These are phyloP conservation scores for Taurulus bubalis DNA, from an alignment of 2,113 vertebrate species.

Conservation along the genomic window DNA sequence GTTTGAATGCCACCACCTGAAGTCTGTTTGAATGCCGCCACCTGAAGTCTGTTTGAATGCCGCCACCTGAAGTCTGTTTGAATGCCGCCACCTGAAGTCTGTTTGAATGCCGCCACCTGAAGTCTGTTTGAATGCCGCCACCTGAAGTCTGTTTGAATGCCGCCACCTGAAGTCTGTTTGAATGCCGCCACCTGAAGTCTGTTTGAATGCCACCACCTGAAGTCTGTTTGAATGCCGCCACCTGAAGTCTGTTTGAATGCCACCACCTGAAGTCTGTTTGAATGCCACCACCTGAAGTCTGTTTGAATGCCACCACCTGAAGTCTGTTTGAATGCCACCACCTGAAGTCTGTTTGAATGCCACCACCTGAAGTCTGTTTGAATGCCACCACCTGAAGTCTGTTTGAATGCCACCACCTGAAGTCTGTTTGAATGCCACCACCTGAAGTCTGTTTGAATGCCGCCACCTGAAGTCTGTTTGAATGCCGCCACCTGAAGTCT, in stretches of 20 bases:
- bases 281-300: constrained; percentile 22
- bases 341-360: constrained; percentile 34
- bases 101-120: constrained; percentile 16
- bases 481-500: constrained; percentile 21
- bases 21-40: constrained; percentile 17
- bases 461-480: constrained; percentile 23
- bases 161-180: constrained; percentile 23
- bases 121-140: constrained; percentile 17
- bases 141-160: constrained; percentile 34
- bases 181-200: constrained; percentile 21
- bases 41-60: constrained; percentile 34
- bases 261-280: constrained; percentile 23
- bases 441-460: constrained; percentile 34
- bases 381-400: constrained; percentile 22
- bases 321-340: constrained; percentile 17
- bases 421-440: constrained; percentile 17
- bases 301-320: constrained; percentile 16
- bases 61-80: constrained; percentile 23
- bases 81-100: constrained; percentile 21
- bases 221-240: constrained; percentile 17
- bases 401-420: constrained; percentile 16
- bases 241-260: constrained; percentile 34
- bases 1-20: constrained; percentile 16
- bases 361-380: constrained; percentile 23
- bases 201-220: constrained; percentile 16